These are phyloP conservation scores for Thalassoma bifasciatum DNA, from an alignment of 2,113 vertebrate species.

Conservation along the genomic window DNA sequence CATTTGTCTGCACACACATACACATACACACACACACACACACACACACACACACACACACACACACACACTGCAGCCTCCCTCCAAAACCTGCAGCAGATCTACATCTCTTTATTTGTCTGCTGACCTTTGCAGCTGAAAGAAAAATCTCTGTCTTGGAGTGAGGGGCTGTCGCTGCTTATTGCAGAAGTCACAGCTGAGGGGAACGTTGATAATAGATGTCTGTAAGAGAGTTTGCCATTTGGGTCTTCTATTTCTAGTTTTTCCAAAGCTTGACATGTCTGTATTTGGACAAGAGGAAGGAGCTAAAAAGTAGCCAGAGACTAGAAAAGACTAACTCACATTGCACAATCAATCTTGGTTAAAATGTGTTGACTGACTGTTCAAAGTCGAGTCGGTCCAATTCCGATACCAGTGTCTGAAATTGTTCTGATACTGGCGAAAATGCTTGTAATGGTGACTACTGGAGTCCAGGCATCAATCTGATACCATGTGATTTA, in stretches of 20 bases:
- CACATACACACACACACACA: no score
- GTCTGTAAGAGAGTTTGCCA: neutral
- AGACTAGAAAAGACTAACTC: no score
- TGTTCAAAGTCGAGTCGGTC: no score
- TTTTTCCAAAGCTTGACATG: neutral
- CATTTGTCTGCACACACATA: neutral
- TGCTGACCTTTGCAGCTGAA: conserved; percentile 37
- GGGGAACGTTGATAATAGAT: neutral
- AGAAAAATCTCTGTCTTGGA: conserved; percentile 39
- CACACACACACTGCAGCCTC: conserved; percentile 10
- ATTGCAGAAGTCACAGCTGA: conserved; percentile 18
- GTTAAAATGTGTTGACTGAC: no score
- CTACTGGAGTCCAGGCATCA: no score
- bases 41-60: no score
- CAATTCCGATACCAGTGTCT: no score
- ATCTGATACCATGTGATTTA: no score
- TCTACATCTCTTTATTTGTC: conserved; percentile 36
- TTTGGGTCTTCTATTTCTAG: neutral
- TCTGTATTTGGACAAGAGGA: neutral
- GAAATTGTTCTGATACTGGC: no score
- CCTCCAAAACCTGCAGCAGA: conserved; percentile 18
- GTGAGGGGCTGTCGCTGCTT: conserved; percentile 24
- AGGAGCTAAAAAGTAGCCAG: neutral
- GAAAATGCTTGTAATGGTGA: no score
- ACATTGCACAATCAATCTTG: no score